A percentile compares a stretch with the other conserved stretches of the same genome.
phyloP scores from a whole-genome alignment of 2,888 invertebrate genomes.

The Drosophila stalkeri region DNA sequence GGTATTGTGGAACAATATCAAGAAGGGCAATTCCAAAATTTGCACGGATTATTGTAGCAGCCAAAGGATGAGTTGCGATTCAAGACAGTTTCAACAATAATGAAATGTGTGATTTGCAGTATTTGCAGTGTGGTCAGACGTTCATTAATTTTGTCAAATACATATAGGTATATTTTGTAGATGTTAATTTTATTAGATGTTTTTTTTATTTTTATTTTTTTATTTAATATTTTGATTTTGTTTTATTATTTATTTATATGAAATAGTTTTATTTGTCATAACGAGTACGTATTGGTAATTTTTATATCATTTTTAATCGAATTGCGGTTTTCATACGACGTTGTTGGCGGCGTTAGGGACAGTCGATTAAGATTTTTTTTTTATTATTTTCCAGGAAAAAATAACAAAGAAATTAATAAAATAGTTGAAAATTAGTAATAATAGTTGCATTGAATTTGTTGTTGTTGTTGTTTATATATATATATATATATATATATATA shows the following conservation, averaged over 20 bases:
- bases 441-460: slow-evolving; percentile 37
- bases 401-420: slow-evolving; percentile 66
- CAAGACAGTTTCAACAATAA: slow-evolving; percentile 29
- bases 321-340: slow-evolving; percentile 47
- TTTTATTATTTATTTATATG: slow-evolving; percentile 11
- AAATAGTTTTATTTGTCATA: slow-evolving; percentile 28
- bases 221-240: neutral
- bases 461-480: slow-evolving; percentile 45
- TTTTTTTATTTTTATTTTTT: slow-evolving; percentile 15
- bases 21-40: slow-evolving; percentile 22
- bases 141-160: slow-evolving; percentile 40
- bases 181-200: slow-evolving; percentile 31
- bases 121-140: slow-evolving; percentile 42
- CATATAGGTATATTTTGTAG: slow-evolving; percentile 11
- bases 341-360: slow-evolving; percentile 51
- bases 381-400: slow-evolving; percentile 45
- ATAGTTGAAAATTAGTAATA: slow-evolving; percentile 72
- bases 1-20: slow-evolving; percentile 24
- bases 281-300: slow-evolving; percentile 34
- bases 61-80: slow-evolving; percentile 36
- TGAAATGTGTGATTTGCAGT: slow-evolving; percentile 52
- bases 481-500: slow-evolving; percentile 24
- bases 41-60: slow-evolving; percentile 34
- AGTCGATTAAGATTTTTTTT: slow-evolving; percentile 45
- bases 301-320: slow-evolving; percentile 35